These are phyloP conservation scores for Macropodus opercularis DNA, from an alignment of 2,797 vertebrate species.

Conservation along the genomic window DNA sequence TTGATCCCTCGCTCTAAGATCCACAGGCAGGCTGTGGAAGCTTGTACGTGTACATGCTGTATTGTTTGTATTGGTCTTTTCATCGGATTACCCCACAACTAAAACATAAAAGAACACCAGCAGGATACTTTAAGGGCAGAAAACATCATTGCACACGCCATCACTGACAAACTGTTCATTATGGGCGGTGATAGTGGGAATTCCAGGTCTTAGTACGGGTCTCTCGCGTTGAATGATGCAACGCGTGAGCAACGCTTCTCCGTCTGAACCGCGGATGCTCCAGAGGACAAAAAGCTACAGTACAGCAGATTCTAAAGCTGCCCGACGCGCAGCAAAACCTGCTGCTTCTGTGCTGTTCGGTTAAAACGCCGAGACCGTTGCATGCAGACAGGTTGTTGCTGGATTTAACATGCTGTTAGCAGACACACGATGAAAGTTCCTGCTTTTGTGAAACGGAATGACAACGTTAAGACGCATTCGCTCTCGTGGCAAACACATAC, in stretches of 20 bases:
- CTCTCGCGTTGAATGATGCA: slow-evolving; percentile 25
- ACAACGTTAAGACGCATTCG: slow-evolving; percentile 26
- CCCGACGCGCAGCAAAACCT: slow-evolving; percentile 40
- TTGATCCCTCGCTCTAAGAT: neutral
- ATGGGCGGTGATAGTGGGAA: slow-evolving; percentile 51
- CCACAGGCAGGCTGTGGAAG: neutral
- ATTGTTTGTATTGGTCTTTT: slow-evolving; percentile 32
- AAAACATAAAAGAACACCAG: slow-evolving; percentile 30
- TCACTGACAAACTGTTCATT: slow-evolving; percentile 31
- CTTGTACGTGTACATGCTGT: too few species aligned
- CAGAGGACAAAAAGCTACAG: slow-evolving; percentile 16
- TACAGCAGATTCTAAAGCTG: too few species aligned
- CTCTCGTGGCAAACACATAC: slow-evolving; percentile 59
- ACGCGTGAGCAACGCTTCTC: slow-evolving; percentile 16
- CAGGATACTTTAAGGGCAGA: slow-evolving; percentile 24
- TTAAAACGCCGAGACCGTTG: slow-evolving; percentile 19
- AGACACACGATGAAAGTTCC: slow-evolving; percentile 27
- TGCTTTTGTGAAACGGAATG: slow-evolving; percentile 29
- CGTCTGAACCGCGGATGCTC: slow-evolving; percentile 16
- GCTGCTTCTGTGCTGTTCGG: slow-evolving; percentile 9
- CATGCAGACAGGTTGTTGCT: slow-evolving; percentile 59
- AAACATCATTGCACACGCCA: slow-evolving; percentile 51
- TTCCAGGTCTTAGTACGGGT: slow-evolving; percentile 44
- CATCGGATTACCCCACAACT: slow-evolving; percentile 20
- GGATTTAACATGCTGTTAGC: slow-evolving; percentile 65